Evolutionary conservation across 1,140 invertebrate genomes (phyloP), one percentile per base, ranked within the genome.

Genomic region (Rhynchophorus ferrugineus): DNA sequence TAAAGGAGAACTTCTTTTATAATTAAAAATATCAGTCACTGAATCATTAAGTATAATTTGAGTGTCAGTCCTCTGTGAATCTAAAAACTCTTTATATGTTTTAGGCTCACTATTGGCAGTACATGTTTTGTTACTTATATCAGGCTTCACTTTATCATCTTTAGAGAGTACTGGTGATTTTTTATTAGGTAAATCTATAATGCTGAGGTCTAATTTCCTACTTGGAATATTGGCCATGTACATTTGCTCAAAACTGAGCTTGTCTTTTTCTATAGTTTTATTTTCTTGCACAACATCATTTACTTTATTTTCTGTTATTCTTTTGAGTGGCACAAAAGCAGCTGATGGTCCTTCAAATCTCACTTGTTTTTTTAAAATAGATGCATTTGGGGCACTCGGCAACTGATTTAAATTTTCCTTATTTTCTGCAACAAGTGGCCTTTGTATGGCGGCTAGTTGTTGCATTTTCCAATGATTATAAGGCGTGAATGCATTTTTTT

Each of bases 171-270:
- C 11, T n/a, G 43, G 22, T 38, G 39, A 3, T 35, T 42, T 43
- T 22, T 34, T 33, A n/a, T n/a, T n/a, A 14, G 57, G 49, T 2
- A 54, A 38, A 44, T 69, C 65, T 19, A 69, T 60, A 19, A 69
- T 41, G 57, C 67, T 69, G 33, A 68, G 61, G 57, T 69, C 67
- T 52, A 69, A 57, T 37, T 65, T 44, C 24, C 62, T 51, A 57
- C 63, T 67, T 6, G 67, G 67, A 11, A 69, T 53, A 54, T 68
- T 67, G 11, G 63, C 62, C 62, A 66, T 59, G 49, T 69, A 67
- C 17, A 68, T 62, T 51, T 68, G 58, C 44, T 65, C 54, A 52
- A 68, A 67, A 37, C 45, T 57, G 34, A 22, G 55, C 18, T 24
- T 35, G 41, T 2, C 49, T 57, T 8, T 33, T 19, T 2, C 24